Conservation (phyloP, 2,113 vertebrate species). For the Emydocephalus ijimae region DNA sequence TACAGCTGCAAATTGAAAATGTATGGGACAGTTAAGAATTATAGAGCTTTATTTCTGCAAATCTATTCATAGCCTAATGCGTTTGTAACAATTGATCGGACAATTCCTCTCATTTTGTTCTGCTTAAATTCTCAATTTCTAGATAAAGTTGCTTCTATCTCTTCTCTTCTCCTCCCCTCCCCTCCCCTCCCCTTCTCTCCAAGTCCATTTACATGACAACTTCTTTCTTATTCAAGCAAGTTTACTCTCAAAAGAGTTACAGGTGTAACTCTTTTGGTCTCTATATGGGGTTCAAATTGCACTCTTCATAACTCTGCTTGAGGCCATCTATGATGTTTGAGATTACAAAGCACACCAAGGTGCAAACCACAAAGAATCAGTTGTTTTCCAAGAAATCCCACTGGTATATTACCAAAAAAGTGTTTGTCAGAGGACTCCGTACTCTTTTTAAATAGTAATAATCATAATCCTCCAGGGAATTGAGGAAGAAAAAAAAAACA, state of each 20-base stretch:
- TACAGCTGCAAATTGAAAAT: background rate
- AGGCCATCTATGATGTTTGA: background rate
- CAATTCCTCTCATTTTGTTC: slow-evolving; percentile 19
- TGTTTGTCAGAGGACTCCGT: background rate
- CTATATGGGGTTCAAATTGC: background rate
- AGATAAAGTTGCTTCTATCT: slow-evolving; percentile 7
- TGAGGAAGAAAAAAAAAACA: background rate
- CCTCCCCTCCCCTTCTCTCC: background rate
- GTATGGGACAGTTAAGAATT: background rate
- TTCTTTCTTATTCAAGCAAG: slow-evolving; percentile 18
- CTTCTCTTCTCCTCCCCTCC: background rate
- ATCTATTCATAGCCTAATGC: background rate
- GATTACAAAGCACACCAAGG: background rate
- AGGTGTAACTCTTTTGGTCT: slow-evolving; percentile 12
- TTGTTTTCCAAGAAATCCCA: background rate
- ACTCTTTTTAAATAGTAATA: background rate
- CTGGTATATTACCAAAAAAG: background rate
- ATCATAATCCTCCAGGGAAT: background rate
- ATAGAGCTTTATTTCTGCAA: background rate
- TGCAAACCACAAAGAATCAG: background rate
- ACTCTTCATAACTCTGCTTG: background rate
- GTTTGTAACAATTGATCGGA: slow-evolving; percentile 38
- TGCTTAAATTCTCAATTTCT: slow-evolving; percentile 12
- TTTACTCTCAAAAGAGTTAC: slow-evolving; percentile 5
- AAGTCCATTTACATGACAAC: slow-evolving; percentile 26